Evolutionary conservation across 2,888 invertebrate species (phyloP), one percentile per base, ranked within the genome.

Genomic region (Agonopterix heracliana): DNA sequence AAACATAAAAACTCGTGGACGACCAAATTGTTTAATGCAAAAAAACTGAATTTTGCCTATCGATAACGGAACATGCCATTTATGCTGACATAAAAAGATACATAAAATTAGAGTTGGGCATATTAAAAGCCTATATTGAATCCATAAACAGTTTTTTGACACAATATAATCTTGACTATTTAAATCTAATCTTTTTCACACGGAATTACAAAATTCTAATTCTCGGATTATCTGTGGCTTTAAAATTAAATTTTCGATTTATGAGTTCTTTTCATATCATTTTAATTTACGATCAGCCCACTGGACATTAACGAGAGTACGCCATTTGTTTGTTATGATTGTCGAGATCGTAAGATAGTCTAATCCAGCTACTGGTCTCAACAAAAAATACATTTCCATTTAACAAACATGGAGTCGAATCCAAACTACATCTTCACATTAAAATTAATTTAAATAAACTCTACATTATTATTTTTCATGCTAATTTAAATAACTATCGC

Each of bases 221-320:
- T 45, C 42, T 34, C 26, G 12, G 47, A 51, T 51, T 43, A 51
- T 34, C 45, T 12, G 34, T 26, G 11, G 42, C 26, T 51, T 50
- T 45, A 38, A 41, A 50, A 41, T 50, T 44, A 36, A 35, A 26
- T 44, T n/a, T 14, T 34, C 13, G 38, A 50, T 50, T 51, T 51
- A 51, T 45, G 47, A 42, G 5, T 14, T 26, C 41, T 41, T 7
- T 45, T 46, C 42, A 43, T 41, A 26, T 41, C 14, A 48, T 9
- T 46, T 40, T 44, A 44, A 51, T 51, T 50, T 50, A 53, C 44
- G 45, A 41, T 50, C 48, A 47, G 44, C 14, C 17, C 40, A 34
- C 10, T 13, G 41, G 43, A 50, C 50, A 52, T 50, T 47, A 56
- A 54, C 48, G 48, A 50, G 42, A 49, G 49, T 53, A 46, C 40